phyloP scores from a whole-genome alignment of 2,888 invertebrate genomes.

The Napeogenes inachia region DNA sequence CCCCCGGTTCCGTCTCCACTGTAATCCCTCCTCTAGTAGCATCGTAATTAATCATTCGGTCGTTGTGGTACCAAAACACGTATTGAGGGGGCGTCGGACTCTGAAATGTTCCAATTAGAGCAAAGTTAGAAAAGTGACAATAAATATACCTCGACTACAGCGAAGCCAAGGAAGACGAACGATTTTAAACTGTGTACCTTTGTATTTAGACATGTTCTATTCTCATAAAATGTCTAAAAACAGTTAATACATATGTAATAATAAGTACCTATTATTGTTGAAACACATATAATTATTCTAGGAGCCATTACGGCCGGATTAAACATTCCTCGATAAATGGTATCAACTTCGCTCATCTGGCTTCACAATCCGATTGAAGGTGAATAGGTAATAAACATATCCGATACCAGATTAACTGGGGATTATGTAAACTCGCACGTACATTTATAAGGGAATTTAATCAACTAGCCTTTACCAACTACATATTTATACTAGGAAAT shows the following conservation, averaged over 20 bases:
- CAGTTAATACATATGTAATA: background rate
- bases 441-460: conserved; percentile 2
- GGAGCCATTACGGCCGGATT: background rate
- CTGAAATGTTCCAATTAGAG: conserved; percentile 60
- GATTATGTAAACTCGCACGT: conserved; percentile 2
- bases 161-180: too few relatives aligned
- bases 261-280: background rate
- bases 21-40: conserved; percentile 87
- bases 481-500: background rate
- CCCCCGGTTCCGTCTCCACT: conserved; percentile 91
- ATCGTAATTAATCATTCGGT: conserved; percentile 96
- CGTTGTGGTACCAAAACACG: conserved; percentile 97
- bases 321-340: conserved; percentile 10
- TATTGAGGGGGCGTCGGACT: conserved; percentile 95
- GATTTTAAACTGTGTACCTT: too few relatives aligned
- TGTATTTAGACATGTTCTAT: too few relatives aligned
- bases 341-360: conserved; percentile 12
- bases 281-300: background rate
- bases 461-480: background rate
- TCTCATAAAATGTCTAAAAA: too few relatives aligned
- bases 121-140: too few relatives aligned
- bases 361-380: conserved; percentile 13
- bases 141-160: too few relatives aligned
- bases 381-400: conserved; percentile 11
- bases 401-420: conserved; percentile 12